Evolutionary conservation across 2,797 vertebrate genomes (phyloP), one percentile per base, ranked within the genome.

Genomic region (Rhabdomys pumilio): DNA sequence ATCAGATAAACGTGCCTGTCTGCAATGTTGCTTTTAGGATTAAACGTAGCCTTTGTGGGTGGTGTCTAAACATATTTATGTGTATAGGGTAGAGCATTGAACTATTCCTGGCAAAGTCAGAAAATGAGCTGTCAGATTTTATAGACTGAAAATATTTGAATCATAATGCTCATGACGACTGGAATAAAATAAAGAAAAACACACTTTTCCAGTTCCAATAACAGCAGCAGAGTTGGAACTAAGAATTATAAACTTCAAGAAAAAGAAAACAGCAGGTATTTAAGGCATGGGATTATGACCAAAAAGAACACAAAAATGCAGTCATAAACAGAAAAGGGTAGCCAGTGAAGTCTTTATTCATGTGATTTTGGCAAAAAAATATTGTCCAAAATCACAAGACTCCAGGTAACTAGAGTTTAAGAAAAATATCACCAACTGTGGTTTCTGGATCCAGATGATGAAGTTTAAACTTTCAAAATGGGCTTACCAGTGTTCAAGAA

Each of bases 131-230:
- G 81, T 75, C 67, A 75, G 41, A 50, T 96, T 98, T 97, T 96
- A 96, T 94, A 96, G 91, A 94, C 11, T 85, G 81, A 96, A 98
- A 96, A 94, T 98, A 96, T 96, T 94, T 96, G 96, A 93, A 90
- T 95, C 91, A 92, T 92, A 95, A 97, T 88, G 55, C 29, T 76
- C 86, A 76, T 90, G 67, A 97, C 82, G 63, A 91, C 72, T 38
- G 63, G 95, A 85, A 96, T 96, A 96, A 98, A 96, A 97, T 79
- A 53, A 41, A 73, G 11, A 22, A 55, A 96, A 93, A 10, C 5
- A 91, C 76, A 93, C 90, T 63, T 82, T 87, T 96, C 20, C 81
- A 81, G 83, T 88, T 94, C 90, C 38, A 69, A 65, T 83, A 97
- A 91, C 85, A 95, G 90, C 76, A 96, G 26, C 63, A 90, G 87